Base-by-base conservation (phyloP, 1,140 invertebrate species). In the Leptoteleia sp. region DNA sequence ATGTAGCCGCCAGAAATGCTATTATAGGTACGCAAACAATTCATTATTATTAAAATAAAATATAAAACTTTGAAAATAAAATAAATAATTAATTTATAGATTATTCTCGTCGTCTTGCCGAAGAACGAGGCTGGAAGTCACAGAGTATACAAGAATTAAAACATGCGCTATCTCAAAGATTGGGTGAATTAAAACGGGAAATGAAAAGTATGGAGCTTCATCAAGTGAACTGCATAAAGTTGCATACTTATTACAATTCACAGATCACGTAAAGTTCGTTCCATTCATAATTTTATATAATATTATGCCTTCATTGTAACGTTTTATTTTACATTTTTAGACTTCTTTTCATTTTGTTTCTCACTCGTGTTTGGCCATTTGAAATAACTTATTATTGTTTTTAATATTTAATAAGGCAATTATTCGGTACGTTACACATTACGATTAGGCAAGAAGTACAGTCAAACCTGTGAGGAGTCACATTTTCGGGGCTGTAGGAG, bases 1-100 rank as follows among this genome's bases (percentile, higher is more conserved):
- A 81, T 31, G 70, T 73, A 22, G 76, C 62, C n/a, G 81, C 79
- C 27, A 79, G 79, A 67, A 77, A 79, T n/a, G 79, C 76, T 2
- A 82, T 82, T 12, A 82, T 82, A 8, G 77, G 79, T 82, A 68
- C 25, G 75, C 17, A 50, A 17, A 27, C 29, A n/a, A n/a, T n/a
- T n/a, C n/a, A n/a, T n/a, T n/a, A n/a, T n/a, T n/a, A n/a, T n/a
- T n/a, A n/a, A n/a, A n/a, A 22, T 5, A 22, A 22, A 22, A 22
- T 22, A 3, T 22, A 3, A 3, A 5, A 3, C 19, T 3, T 22
- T 22, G 2, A 2, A 22, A 22, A 22, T 22, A 22, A 22, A 37
- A 42, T 42, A 4, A 3, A 42, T 17, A 17, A 11, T 4, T 16
- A 2, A 11, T 13, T 22, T 25, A 29, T 12, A 76, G 77, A 80